phyloP scores from a whole-genome alignment of 2,797 vertebrate genomes.

The Trachurus trachurus region DNA sequence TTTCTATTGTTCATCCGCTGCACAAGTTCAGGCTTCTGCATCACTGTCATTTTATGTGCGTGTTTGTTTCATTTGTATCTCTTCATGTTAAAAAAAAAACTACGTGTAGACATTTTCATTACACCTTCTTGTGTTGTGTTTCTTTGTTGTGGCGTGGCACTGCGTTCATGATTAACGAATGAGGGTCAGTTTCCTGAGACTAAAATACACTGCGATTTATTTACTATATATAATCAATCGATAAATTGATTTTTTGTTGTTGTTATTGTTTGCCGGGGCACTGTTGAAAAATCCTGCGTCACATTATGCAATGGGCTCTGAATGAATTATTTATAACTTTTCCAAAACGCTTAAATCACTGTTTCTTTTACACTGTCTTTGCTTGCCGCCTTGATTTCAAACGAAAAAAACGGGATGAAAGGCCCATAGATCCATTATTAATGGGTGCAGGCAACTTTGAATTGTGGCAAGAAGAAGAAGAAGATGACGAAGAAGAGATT shows the following conservation, averaged over 20 bases:
- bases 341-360: slow-evolving; percentile 58
- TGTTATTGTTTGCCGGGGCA: slow-evolving; percentile 4
- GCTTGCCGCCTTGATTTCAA: slow-evolving; percentile 28
- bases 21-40: slow-evolving; percentile 69
- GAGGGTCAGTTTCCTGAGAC: slow-evolving; percentile 33
- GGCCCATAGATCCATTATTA: slow-evolving; percentile 52
- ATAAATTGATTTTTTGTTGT: slow-evolving; percentile 48
- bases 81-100: neutral
- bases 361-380: slow-evolving; percentile 42
- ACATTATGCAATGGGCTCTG: slow-evolving; percentile 66
- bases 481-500: neutral
- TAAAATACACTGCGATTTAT: slow-evolving; percentile 44
- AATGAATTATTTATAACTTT: slow-evolving; percentile 78
- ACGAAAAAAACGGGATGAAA: slow-evolving; percentile 34
- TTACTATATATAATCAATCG: slow-evolving; percentile 40
- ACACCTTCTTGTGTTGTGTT: slow-evolving; percentile 3
- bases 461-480: neutral
- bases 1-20: slow-evolving; percentile 40
- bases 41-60: slow-evolving; percentile 61
- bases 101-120: slow-evolving; percentile 35
- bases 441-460: slow-evolving; percentile 20
- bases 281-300: slow-evolving; percentile 56
- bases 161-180: slow-evolving; percentile 32
- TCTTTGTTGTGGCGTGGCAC: slow-evolving; percentile 43
- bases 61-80: slow-evolving; percentile 4